Conservation (phyloP, 2,797 vertebrate genomes). For the Esox masquinongy region DNA sequence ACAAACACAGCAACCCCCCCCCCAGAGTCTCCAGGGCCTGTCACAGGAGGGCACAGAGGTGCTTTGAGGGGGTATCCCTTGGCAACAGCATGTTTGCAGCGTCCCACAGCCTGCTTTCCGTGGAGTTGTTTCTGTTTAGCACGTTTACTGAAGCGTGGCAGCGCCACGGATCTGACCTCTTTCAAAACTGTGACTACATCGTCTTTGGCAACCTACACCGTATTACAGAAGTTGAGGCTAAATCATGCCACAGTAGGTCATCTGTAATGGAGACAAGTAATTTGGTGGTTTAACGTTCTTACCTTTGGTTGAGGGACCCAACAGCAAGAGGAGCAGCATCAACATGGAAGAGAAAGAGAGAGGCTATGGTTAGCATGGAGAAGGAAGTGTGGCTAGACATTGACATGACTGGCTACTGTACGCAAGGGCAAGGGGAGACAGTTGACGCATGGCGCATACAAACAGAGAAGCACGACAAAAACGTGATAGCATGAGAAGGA, state of each 20-base stretch:
- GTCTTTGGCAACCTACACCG: background rate
- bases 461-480: background rate
- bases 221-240: background rate
- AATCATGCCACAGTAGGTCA: background rate
- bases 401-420: background rate
- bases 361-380: slow-evolving; percentile 42
- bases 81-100: slow-evolving; percentile 7
- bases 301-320: slow-evolving; percentile 55
- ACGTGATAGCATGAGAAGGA: background rate
- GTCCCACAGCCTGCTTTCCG: background rate
- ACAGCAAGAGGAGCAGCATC: slow-evolving; percentile 36
- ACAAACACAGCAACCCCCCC: background rate
- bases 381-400: background rate
- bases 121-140: background rate
- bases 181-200: background rate
- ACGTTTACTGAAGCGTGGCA: background rate
- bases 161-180: background rate
- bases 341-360: slow-evolving; percentile 58
- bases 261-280: background rate
- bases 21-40: background rate
- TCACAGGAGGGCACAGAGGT: slow-evolving; percentile 1
- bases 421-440: background rate
- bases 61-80: background rate
- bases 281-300: slow-evolving; percentile 36
- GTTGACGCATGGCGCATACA: background rate